Evolutionary conservation across 2,888 invertebrate species (phyloP), one percentile per base, ranked within the genome.

Genomic region (Tetramorium bicarinatum): DNA sequence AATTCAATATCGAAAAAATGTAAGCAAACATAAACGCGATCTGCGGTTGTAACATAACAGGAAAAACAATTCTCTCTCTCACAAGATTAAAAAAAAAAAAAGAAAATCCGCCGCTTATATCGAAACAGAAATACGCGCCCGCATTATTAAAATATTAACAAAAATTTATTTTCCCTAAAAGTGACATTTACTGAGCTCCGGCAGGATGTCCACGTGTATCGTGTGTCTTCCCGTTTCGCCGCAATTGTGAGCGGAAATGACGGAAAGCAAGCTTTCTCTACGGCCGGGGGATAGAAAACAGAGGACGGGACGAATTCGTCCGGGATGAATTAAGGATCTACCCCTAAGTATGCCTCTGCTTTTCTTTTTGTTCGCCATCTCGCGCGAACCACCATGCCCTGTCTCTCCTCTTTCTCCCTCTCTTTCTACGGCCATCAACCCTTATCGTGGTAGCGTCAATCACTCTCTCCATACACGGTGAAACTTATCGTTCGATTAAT

Each of bases 401-500:
- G 44, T 11, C 47, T 29, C n/a, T 34, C 34, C 41, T 38, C 64
- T 15, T 3, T 38, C 21, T 15, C 9, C 38, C 72, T 84, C 72
- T 85, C 83, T 86, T 80, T 83, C 87, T 74, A 79, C 52, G 61
- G 82, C 90, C 91, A 91, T 92, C 93, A 91, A 90, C 88, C 88
- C 92, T 93, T 93, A 92, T 93, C 93, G 90, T 81, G 83, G 87
- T 85, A 83, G 85, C 91, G 93, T 93, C 93, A 93, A 92, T 93
- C 93, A 92, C 87, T 87, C 89, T 86, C 75, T 74, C 82, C 85
- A 87, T 87, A 87, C 84, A 87, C 85, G 87, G 74, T 85, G 88
- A 80, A 89, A 92, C 92, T 93, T 93, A 93, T 93, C 93, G 91
- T 87, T 88, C 92, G 92, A 93, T 92, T 92, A 92, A 93, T 93